These are phyloP conservation scores for Nycticorax nycticorax DNA, from an alignment of 2,113 vertebrate genomes.

Conservation along the genomic window DNA sequence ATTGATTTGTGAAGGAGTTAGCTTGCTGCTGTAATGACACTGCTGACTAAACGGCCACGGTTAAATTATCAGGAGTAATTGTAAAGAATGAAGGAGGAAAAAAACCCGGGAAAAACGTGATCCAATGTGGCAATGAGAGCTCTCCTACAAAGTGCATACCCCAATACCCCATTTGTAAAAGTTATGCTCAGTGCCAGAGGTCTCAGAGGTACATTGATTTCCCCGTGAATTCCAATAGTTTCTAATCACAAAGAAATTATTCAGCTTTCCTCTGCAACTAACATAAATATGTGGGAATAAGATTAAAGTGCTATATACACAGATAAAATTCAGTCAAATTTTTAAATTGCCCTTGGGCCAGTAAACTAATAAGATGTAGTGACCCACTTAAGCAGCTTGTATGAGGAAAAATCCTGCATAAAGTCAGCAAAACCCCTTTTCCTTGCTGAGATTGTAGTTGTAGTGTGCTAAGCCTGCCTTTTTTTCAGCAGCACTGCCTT, in stretches of 20 bases:
- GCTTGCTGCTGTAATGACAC: neutral
- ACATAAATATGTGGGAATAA: conserved; percentile 47
- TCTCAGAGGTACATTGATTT: conserved; percentile 49
- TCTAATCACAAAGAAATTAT: conserved; percentile 60
- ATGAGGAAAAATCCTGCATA: conserved; percentile 34
- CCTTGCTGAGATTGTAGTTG: conserved; percentile 7
- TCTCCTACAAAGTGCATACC: neutral
- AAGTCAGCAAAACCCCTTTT: conserved; percentile 11
- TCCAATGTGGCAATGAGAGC: neutral
- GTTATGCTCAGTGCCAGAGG: neutral
- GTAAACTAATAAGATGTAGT: conserved; percentile 60
- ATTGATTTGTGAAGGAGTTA: conserved; percentile 23
- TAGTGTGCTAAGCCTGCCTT: conserved; percentile 22
- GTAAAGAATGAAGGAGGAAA: conserved; percentile 43
- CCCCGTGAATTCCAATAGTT: conserved; percentile 15
- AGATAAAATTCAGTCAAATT: conserved; percentile 69
- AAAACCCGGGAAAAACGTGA: conserved; percentile 11
- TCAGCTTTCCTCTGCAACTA: conserved; percentile 41
- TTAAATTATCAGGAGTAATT: conserved; percentile 71
- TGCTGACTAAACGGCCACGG: conserved; percentile 20
- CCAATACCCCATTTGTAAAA: neutral
- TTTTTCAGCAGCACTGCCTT: neutral
- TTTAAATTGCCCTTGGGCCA: conserved; percentile 48
- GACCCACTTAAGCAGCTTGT: conserved; percentile 63
- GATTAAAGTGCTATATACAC: conserved; percentile 41